phyloP scores from a whole-genome alignment of 2,888 invertebrate genomes.

The Hypsopygia costalis region DNA sequence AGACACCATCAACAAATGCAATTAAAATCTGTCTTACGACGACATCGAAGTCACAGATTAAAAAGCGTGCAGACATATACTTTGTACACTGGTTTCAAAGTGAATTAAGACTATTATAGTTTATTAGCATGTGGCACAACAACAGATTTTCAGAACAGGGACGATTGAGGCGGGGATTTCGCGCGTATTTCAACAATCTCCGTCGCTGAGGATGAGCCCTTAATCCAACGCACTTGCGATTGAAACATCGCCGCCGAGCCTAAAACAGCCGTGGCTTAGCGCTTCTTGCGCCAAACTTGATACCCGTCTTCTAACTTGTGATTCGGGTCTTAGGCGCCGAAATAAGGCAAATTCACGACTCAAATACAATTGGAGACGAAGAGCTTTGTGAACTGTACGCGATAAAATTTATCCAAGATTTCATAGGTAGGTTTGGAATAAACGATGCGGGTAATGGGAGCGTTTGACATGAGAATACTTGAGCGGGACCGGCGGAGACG shows the following conservation, averaged over 20 bases:
- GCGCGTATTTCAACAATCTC: conserved; percentile 61
- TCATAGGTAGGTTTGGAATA: conserved; percentile 33
- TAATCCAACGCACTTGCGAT: conserved; percentile 68
- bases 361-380: conserved; percentile 27
- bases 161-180: conserved; percentile 59
- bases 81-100: not conserved
- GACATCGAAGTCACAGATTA: conserved; percentile 19
- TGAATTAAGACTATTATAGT: not conserved
- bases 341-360: conserved; percentile 72
- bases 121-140: conserved; percentile 36
- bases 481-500: conserved; percentile 37
- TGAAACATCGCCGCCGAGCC: conserved; percentile 65
- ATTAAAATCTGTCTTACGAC: conserved; percentile 22
- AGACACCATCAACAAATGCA: conserved; percentile 29
- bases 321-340: conserved; percentile 68
- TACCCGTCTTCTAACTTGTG: conserved; percentile 70
- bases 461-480: conserved; percentile 50
- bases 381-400: conserved; percentile 36
- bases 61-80: not conserved
- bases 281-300: conserved; percentile 63
- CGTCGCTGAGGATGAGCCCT: conserved; percentile 45
- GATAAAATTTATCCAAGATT: conserved; percentile 40
- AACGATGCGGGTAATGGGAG: conserved; percentile 45
- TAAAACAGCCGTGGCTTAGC: conserved; percentile 67
- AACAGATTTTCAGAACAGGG: conserved; percentile 34